These are phyloP conservation scores for Blastobasis adustella DNA, from an alignment of 2,888 invertebrate genomes.

Conservation along the genomic window DNA sequence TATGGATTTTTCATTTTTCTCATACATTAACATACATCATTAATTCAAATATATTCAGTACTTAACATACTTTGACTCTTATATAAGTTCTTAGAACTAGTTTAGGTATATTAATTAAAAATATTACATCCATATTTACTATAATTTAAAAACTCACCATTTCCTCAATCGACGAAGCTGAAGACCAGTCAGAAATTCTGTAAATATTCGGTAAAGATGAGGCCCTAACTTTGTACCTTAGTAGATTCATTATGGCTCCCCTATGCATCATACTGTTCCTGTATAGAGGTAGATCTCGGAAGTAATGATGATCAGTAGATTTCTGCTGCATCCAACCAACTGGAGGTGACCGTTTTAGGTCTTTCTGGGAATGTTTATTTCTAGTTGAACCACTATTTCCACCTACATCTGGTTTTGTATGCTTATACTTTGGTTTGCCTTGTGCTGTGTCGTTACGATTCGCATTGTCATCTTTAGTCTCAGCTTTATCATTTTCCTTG, in stretches of 20 bases:
- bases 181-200: constrained; percentile 86
- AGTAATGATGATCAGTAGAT: constrained; percentile 77
- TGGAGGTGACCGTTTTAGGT: constrained; percentile 9
- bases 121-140: too few relatives aligned
- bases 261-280: constrained; percentile 88
- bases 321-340: constrained; percentile 62
- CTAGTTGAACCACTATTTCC: constrained; percentile 12
- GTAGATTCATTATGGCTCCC: constrained; percentile 88
- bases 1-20: too few relatives aligned
- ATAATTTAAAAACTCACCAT: too few relatives aligned
- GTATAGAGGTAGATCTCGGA: constrained; percentile 81
- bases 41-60: too few relatives aligned
- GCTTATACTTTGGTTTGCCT: constrained; percentile 7
- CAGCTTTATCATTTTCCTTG: constrained; percentile 17
- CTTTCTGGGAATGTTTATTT: too few relatives aligned
- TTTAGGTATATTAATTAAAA: too few relatives aligned
- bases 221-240: constrained; percentile 85
- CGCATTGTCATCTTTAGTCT: constrained; percentile 9
- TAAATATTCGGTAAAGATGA: constrained; percentile 94
- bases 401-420: not conserved
- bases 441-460: constrained; percentile 7
- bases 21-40: too few relatives aligned
- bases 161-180: constrained; percentile 77
- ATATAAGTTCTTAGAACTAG: too few relatives aligned
- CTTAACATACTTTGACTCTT: too few relatives aligned